Conservation (phyloP, 2,888 invertebrate genomes). For the Chironomus riparius region DNA sequence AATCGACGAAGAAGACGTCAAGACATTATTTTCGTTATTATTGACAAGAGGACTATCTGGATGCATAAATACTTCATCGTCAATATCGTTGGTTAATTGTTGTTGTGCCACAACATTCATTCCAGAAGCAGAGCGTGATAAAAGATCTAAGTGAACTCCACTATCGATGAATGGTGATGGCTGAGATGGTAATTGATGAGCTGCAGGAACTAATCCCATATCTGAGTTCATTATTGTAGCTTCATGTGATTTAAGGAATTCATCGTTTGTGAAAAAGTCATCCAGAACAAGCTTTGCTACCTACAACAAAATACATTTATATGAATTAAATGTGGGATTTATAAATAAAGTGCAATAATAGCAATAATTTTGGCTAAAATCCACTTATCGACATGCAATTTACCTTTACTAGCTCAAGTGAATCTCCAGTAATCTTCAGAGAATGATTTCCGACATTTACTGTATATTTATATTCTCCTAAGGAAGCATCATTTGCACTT, state of each 20-base stretch:
- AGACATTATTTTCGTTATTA: not conserved
- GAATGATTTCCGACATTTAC: conserved; percentile 74
- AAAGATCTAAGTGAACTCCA: conserved; percentile 35
- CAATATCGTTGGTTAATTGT: conserved; percentile 34
- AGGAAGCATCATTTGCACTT: conserved; percentile 72
- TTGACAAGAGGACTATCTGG: not conserved
- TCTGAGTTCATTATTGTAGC: conserved; percentile 38
- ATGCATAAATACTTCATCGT: conserved; percentile 40
- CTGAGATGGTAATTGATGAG: conserved; percentile 31
- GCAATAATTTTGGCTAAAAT: conserved; percentile 31
- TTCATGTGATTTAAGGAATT: conserved; percentile 42
- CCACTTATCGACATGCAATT: no score
- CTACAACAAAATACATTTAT: conserved; percentile 46
- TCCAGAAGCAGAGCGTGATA: not conserved
- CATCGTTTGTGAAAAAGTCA: conserved; percentile 60
- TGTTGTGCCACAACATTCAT: conserved; percentile 28
- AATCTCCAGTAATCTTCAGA: conserved; percentile 76
- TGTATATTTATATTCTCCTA: conserved; percentile 83
- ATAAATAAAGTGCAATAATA: not conserved
- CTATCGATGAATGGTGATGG: conserved; percentile 38
- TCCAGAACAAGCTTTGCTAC: conserved; percentile 80
- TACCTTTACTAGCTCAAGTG: conserved; percentile 77
- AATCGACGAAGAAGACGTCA: conserved; percentile 9
- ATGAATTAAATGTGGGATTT: conserved; percentile 3
- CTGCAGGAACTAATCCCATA: conserved; percentile 35